Evolutionary conservation across 2,888 invertebrate genomes (phyloP), one percentile per base, ranked within the genome.

Genomic region (Thyatira batis): DNA sequence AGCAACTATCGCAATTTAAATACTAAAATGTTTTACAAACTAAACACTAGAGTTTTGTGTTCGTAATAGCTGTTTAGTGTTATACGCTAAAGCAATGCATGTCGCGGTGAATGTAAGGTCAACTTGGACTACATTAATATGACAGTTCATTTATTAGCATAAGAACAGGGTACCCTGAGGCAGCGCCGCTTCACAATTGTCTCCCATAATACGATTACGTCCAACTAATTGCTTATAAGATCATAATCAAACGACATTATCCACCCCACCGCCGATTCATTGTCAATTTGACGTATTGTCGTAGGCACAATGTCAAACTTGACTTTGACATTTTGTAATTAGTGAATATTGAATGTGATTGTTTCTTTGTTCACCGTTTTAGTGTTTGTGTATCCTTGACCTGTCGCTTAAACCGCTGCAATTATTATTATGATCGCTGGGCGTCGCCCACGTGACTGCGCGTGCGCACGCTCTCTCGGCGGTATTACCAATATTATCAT

Each of bases 51-150:
- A 46, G 52, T 58, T 53, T 53, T 52, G 55, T 56, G 57, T 60
- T 49, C 58, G 58, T 58, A 60, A 67, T 52, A 53, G 51, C 56
- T 61, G 61, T 63, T 63, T 57, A 58, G 60, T 63, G 61, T 52
- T 58, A 58, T 62, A 62, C 58, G n/a, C 53, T 52, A 53, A n/a
- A 64, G 57, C 57, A 57, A 64, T 60, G 58, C 54, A 63, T 51
- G 48, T 45, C 45, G 53, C 60, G 69, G 85, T 82, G 86, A 87
- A 85, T 70, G 85, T 80, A 86, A 88, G 86, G 86, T 84, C 86
- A 76, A 55, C 59, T 25, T 52, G 60, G 61, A 58, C 61, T 63
- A 61, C 55, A 48, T 48, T 27, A 66, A 67, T 73, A 68, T 78
- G 79, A 75, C 82, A 80, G 78, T 70, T 70, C 73, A 80, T 79